Conservation (phyloP, 2,888 invertebrate genomes). For the Brachypalpus laphriformis region DNA sequence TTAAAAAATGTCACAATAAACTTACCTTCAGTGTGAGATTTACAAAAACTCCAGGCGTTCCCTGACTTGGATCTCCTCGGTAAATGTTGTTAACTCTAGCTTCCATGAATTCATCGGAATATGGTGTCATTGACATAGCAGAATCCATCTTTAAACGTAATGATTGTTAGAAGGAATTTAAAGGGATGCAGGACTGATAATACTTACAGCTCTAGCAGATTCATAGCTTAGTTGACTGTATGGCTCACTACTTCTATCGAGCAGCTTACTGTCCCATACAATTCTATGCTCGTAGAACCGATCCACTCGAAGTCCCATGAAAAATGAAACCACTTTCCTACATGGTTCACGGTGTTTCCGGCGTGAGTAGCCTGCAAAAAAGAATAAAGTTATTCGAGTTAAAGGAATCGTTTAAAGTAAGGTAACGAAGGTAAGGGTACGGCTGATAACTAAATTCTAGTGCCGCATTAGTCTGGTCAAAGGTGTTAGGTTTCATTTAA, state of each 20-base stretch:
- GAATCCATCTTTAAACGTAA: constrained; percentile 89
- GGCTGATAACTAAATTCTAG: no score
- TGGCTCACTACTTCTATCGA: constrained; percentile 90
- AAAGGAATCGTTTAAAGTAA: no score
- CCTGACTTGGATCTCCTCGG: constrained; percentile 87
- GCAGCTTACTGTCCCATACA: constrained; percentile 89
- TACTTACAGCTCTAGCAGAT: constrained; percentile 92
- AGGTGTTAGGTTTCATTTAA: no score
- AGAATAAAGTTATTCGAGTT: neutral
- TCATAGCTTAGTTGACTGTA: constrained; percentile 93
- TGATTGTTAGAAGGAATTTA: neutral
- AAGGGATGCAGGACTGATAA: neutral
- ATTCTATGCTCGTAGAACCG: constrained; percentile 91
- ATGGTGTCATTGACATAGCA: constrained; percentile 95
- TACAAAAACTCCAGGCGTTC: constrained; percentile 90
- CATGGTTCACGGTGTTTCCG: constrained; percentile 90
- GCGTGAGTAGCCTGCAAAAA: constrained; percentile 85
- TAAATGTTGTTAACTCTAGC: constrained; percentile 91
- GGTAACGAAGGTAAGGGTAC: no score
- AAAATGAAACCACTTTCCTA: constrained; percentile 89
- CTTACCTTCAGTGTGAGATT: constrained; percentile 90
- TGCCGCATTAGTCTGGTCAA: no score
- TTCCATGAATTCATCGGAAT: constrained; percentile 93
- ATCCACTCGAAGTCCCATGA: constrained; percentile 92
- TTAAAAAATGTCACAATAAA: no score